A percentile compares a stretch with the other conserved stretches of the same genome.
Evolutionary conservation across 2,888 invertebrate genomes (phyloP).

Genomic region (Diabrotica balteata): DNA sequence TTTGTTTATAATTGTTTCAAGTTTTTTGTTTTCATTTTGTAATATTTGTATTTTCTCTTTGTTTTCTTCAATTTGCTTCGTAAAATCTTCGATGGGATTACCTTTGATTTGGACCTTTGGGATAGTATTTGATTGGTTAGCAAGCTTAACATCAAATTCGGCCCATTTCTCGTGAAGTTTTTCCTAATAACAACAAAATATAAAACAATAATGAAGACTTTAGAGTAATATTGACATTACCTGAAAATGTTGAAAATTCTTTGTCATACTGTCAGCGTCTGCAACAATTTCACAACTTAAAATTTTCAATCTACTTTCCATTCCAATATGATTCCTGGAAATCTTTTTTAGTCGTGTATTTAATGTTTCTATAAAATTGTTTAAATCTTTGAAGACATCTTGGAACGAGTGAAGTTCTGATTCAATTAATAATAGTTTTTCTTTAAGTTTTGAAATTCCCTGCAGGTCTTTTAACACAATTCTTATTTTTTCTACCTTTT

Average conservation of each 20-base stretch:
- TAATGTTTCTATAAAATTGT: constrained; percentile 21
- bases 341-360: constrained; percentile 29
- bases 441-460: constrained; percentile 13
- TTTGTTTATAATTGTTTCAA: constrained; percentile 35
- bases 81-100: constrained; percentile 43
- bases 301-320: constrained; percentile 30
- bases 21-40: constrained; percentile 40
- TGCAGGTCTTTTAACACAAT: constrained; percentile 16
- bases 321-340: constrained; percentile 24
- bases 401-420: constrained; percentile 24
- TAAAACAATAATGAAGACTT: background rate
- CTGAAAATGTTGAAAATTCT: constrained; percentile 12
- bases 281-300: constrained; percentile 10
- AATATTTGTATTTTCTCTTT: constrained; percentile 38
- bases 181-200: constrained; percentile 21
- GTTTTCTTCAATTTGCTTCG: constrained; percentile 44
- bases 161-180: constrained; percentile 16
- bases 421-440: constrained; percentile 24
- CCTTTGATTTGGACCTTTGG: constrained; percentile 38
- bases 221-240: background rate
- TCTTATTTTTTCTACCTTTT: constrained; percentile 14
- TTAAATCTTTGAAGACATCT: constrained; percentile 24
- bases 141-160: constrained; percentile 6
- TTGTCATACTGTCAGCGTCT: background rate
- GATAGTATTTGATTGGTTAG: constrained; percentile 2